Evolutionary conservation across 2,888 invertebrate genomes (phyloP).

Genomic region (Sesamia inferens): DNA sequence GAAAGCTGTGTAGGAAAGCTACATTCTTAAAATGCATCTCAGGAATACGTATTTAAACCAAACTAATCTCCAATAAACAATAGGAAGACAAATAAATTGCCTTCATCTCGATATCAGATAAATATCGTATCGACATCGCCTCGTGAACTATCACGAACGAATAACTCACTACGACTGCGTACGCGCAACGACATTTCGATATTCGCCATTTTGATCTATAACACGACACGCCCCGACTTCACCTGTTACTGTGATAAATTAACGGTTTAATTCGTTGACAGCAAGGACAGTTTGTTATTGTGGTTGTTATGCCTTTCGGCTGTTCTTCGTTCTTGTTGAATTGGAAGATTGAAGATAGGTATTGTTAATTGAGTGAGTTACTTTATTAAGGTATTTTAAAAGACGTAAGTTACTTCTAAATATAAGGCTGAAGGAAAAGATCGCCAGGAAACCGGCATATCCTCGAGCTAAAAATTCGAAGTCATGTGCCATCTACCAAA

Average conservation of each 20-base stretch:
- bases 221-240: constrained; percentile 59
- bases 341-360: constrained; percentile 10
- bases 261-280: constrained; percentile 43
- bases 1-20: constrained; percentile 2
- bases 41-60: constrained; percentile 39
- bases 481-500: not conserved
- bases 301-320: constrained; percentile 10
- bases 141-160: constrained; percentile 70
- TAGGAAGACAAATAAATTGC: constrained; percentile 59
- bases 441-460: not conserved
- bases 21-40: constrained; percentile 1
- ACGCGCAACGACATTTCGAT: constrained; percentile 71
- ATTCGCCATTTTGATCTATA: constrained; percentile 66
- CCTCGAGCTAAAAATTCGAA: not conserved
- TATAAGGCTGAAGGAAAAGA: not conserved
- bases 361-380: constrained; percentile 12
- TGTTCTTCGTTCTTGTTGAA: not conserved
- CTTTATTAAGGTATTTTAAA: constrained; percentile 1
- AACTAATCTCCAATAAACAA: constrained; percentile 60
- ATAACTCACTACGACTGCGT: constrained; percentile 68
- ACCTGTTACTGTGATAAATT: constrained; percentile 58
- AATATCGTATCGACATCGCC: constrained; percentile 64
- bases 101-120: constrained; percentile 56
- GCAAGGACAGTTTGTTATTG: constrained; percentile 8
- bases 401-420: not conserved